Evolutionary conservation across 2,113 vertebrate species (phyloP).

Genomic region (Nannospalax galili): DNA sequence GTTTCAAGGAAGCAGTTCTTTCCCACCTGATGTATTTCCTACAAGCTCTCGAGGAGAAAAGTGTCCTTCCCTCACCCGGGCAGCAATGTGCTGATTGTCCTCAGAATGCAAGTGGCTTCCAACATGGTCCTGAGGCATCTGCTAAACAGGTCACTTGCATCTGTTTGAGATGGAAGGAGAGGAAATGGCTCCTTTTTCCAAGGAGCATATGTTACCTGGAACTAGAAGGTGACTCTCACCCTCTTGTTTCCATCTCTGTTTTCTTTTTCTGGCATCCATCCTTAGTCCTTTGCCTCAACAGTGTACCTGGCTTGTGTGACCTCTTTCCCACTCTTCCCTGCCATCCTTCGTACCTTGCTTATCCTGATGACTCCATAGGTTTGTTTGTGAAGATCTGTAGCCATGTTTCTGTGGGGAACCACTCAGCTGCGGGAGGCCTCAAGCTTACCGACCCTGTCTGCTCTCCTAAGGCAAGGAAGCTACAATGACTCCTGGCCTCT

Average conservation of each 20-base stretch:
- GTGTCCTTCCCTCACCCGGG: background rate
- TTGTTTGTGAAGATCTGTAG: background rate
- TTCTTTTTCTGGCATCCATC: background rate
- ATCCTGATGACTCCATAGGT: background rate
- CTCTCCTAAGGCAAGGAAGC: background rate
- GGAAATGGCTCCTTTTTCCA: background rate
- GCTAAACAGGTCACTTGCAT: background rate
- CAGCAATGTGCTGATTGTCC: too few species aligned
- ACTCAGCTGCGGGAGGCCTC: background rate
- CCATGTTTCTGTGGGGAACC: background rate
- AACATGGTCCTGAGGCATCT: background rate
- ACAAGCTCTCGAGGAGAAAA: background rate
- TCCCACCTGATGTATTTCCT: background rate
- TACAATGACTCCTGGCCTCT: background rate
- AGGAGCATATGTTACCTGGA: background rate
- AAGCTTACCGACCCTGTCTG: background rate
- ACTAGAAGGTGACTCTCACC: background rate
- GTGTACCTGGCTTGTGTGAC: background rate
- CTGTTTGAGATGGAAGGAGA: background rate
- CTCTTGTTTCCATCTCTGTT: background rate
- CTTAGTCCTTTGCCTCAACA: background rate
- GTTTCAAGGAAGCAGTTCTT: background rate
- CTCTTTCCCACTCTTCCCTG: background rate
- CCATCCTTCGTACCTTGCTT: background rate
- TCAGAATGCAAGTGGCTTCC: too few species aligned